Percentiles rank a stretch among this genome's conserved stretches.
These are phyloP conservation scores for Antheraea assamensis DNA, from an alignment of 2,888 invertebrate genomes.

Conservation along the genomic window DNA sequence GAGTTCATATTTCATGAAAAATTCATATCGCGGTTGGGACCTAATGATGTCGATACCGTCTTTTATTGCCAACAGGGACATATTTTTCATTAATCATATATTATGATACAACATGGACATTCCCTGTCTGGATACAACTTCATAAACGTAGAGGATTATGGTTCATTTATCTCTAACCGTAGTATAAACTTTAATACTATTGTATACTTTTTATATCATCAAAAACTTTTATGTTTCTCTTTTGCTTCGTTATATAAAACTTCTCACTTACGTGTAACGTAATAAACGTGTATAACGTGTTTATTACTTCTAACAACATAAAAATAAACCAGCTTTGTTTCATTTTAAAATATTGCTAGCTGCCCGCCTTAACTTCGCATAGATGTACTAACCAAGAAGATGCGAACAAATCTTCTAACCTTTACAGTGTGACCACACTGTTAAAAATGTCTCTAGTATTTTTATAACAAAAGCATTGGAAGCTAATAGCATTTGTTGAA, in stretches of 20 bases:
- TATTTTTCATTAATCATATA: conserved; percentile 74
- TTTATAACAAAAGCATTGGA: too few relatives aligned
- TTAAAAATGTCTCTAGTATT: too few relatives aligned
- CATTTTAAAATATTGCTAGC: too few relatives aligned
- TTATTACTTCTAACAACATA: background rate
- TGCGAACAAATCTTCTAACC: too few relatives aligned
- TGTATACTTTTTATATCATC: background rate
- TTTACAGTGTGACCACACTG: too few relatives aligned
- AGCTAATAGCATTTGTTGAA: too few relatives aligned
- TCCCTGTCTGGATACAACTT: conserved; percentile 25
- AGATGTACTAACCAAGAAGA: too few relatives aligned
- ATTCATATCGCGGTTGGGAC: conserved; percentile 71
- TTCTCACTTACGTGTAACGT: background rate
- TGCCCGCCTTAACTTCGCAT: too few relatives aligned
- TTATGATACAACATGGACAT: conserved; percentile 56
- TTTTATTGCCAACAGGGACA: conserved; percentile 71
- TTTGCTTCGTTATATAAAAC: background rate
- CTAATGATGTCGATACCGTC: conserved; percentile 77
- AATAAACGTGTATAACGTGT: too few relatives aligned
- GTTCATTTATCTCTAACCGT: background rate
- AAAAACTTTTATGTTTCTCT: background rate
- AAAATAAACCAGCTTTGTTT: background rate
- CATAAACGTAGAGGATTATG: conserved; percentile 20
- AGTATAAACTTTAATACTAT: background rate
- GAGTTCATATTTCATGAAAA: conserved; percentile 78